phyloP scores from a whole-genome alignment of 2,113 vertebrate species.

The Alligator sinensis region DNA sequence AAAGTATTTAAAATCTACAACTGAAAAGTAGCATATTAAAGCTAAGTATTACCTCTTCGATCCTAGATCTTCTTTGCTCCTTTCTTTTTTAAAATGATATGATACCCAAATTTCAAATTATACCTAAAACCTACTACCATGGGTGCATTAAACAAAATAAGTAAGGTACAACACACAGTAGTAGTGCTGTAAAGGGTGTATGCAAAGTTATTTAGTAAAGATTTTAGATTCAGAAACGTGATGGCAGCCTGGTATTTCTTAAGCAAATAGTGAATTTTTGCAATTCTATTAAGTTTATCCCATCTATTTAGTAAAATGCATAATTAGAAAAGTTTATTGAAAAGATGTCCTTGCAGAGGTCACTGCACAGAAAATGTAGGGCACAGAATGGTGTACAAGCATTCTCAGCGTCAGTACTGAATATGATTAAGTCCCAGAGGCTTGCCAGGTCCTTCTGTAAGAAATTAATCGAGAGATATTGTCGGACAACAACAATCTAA shows the following conservation, averaged over 20 bases:
- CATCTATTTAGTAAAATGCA: neutral
- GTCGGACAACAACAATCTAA: neutral
- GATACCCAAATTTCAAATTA: no score
- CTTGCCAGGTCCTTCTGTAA: neutral
- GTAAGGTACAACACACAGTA: neutral
- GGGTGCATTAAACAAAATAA: neutral
- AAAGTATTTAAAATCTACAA: neutral
- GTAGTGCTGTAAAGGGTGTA: neutral
- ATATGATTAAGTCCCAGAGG: neutral
- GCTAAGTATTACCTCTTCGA: neutral
- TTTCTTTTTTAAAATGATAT: no score
- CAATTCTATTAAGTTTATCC: neutral
- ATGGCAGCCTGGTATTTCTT: neutral
- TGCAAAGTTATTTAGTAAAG: neutral
- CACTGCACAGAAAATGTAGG: neutral
- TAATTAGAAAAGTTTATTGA: neutral
- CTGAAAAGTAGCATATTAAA: neutral
- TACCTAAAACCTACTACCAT: neutral
- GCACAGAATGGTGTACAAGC: neutral
- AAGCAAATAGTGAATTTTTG: neutral
- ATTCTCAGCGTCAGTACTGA: slow-evolving; percentile 14
- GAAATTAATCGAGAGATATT: neutral
- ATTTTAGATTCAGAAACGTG: neutral
- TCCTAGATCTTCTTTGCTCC: neutral
- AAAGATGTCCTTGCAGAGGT: neutral